Percentiles rank a stretch among this genome's conserved stretches.
Conservation (phyloP, 2,888 invertebrate genomes). For the Drosophila stalkeri region DNA sequence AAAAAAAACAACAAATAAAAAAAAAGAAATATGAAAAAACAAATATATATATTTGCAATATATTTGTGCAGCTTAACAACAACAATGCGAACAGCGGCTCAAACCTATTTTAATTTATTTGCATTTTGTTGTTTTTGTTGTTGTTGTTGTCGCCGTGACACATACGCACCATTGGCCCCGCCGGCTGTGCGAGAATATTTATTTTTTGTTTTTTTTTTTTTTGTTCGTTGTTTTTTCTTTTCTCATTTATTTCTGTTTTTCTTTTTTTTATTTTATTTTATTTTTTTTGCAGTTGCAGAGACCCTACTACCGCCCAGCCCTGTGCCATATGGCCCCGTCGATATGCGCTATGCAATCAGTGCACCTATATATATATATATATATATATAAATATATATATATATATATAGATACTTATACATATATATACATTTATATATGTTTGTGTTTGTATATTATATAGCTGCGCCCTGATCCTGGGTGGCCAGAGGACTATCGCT, state of each 20-base stretch:
- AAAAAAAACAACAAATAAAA: slow-evolving; percentile 50
- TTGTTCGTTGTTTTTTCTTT: slow-evolving; percentile 12
- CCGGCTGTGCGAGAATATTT: slow-evolving; percentile 56
- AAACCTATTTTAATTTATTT: slow-evolving; percentile 73
- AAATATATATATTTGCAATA: slow-evolving; percentile 68
- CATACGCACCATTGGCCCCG: slow-evolving; percentile 76
- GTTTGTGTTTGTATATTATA: slow-evolving; percentile 13
- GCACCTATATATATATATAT: slow-evolving; percentile 63
- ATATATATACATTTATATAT: slow-evolving; percentile 9
- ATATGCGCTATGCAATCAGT: slow-evolving; percentile 65
- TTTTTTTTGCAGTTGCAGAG: slow-evolving; percentile 15
- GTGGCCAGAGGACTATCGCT: slow-evolving; percentile 70
- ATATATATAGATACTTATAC: slow-evolving; percentile 5
- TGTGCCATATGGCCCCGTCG: slow-evolving; percentile 23
- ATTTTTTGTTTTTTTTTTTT: slow-evolving; percentile 38
- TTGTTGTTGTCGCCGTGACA: slow-evolving; percentile 63
- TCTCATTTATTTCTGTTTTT: slow-evolving; percentile 8
- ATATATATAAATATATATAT: slow-evolving; percentile 14
- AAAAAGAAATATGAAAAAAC: slow-evolving; percentile 13
- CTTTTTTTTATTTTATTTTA: slow-evolving; percentile 14
- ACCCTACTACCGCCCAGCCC: slow-evolving; percentile 13
- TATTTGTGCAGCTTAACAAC: slow-evolving; percentile 61
- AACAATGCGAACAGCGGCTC: slow-evolving; percentile 47
- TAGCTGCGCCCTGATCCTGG: slow-evolving; percentile 60
- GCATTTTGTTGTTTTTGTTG: slow-evolving; percentile 38